Conservation (phyloP, 2,797 vertebrate genomes). For the Hypotaenidia okinawae region DNA sequence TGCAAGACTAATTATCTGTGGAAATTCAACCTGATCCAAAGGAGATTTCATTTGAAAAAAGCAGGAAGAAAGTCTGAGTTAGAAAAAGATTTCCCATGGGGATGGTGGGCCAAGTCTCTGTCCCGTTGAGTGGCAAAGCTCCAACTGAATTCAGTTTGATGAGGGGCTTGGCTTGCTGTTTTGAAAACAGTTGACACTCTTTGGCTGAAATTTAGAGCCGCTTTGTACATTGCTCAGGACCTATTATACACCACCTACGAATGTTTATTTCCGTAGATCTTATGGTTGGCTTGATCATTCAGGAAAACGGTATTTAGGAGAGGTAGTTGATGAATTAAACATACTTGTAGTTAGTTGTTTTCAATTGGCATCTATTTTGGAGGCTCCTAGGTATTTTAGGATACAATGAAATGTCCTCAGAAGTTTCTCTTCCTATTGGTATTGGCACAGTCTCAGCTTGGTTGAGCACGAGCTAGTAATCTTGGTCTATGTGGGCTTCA, state of each 20-base stretch:
- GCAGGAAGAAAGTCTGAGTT: constrained; percentile 58
- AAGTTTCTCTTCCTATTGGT: constrained; percentile 45
- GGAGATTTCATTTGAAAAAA: constrained; percentile 46
- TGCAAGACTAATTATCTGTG: constrained; percentile 67
- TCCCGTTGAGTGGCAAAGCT: constrained; percentile 56
- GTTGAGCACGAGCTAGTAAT: constrained; percentile 18
- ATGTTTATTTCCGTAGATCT: constrained; percentile 20
- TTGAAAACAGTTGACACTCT: constrained; percentile 50
- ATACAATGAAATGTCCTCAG: constrained; percentile 16
- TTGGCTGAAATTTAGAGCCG: constrained; percentile 47
- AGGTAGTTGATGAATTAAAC: constrained; percentile 55
- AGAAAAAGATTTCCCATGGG: constrained; percentile 61
- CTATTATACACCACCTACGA: constrained; percentile 47
- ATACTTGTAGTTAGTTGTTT: constrained; percentile 30
- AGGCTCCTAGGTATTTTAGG: constrained; percentile 43
- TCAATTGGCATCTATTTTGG: constrained; percentile 28
- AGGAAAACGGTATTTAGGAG: not conserved
- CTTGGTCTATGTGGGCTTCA: constrained; percentile 29
- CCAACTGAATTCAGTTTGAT: constrained; percentile 61
- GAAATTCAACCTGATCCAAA: constrained; percentile 63
- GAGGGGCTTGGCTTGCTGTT: constrained; percentile 52
- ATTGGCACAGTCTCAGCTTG: constrained; percentile 28
- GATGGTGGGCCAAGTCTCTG: constrained; percentile 29
- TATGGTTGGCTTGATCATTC: constrained; percentile 24
- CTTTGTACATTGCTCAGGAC: constrained; percentile 35